Base-by-base conservation (phyloP, 1,140 invertebrate species). In the Eurosta solidaginis region DNA sequence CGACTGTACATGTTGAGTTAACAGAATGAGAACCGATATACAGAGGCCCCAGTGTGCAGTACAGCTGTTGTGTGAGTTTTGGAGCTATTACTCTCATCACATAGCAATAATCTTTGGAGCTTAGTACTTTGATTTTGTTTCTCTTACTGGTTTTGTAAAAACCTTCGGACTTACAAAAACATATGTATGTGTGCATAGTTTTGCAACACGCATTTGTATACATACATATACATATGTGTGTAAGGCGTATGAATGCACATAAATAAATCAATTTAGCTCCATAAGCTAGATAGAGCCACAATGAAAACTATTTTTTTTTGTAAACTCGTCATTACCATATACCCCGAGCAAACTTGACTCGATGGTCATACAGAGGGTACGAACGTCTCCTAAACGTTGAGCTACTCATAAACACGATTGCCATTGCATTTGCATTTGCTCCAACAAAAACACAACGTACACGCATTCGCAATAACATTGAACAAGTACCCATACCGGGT, bases 391-490 rank as follows among this genome's bases (percentile, higher is more conserved):
- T 36, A 17, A n/a, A n/a, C n/a, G n/a, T n/a, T n/a, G n/a, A n/a
- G 27, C 33, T 68, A 33, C 17, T 36, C 59, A n/a, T 25, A 54
- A 54, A 54, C 50, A 20, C 7, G 50, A 54, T 29, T 29, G 50
- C 50, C 7, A 52, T 52, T 52, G 50, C 50, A 1, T 22, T 52
- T 22, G 20, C 49, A n/a, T 5, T 33, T 33, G 27, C n/a, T 40
- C 25, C 17, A 14, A 14, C 33, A 68, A 68, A n/a, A n/a, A n/a
- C n/a, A n/a, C 29, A 1, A 22, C 59, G 36, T n/a, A 29, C 33
- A 68, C 59, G 59, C 59, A 42, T 68, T 42, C 59, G 59, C 59
- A 68, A 68, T 68, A 68, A 68, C 59, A 68, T 68, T 68, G 59
- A 68, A 22, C 14, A 40, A 2, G 33, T n/a, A n/a, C n/a, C n/a